phyloP scores from a whole-genome alignment of 1,140 invertebrate species.

The Drosophila sulfurigaster region DNA sequence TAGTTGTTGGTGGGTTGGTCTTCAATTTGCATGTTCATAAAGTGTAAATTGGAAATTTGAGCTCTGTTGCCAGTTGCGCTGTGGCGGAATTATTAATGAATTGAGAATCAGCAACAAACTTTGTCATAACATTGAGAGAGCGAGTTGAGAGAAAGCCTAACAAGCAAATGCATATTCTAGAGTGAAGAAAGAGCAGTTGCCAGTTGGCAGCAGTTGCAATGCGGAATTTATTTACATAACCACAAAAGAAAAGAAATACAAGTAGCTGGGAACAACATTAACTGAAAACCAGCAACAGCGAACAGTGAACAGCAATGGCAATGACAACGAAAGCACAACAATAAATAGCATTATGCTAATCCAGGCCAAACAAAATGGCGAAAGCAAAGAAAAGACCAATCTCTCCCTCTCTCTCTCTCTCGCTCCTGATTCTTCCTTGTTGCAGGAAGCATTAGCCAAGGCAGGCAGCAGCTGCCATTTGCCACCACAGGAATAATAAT shows the following conservation, averaged over 20 bases:
- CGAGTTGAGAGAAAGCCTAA: constrained; percentile 28
- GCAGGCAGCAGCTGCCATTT: constrained; percentile 64
- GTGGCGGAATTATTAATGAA: constrained; percentile 56
- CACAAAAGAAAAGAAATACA: constrained; percentile 55
- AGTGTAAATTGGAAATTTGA: constrained; percentile 62
- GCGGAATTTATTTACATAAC: constrained; percentile 64
- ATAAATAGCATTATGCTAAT: constrained; percentile 83
- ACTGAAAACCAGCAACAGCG: constrained; percentile 55
- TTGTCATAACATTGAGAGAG: constrained; percentile 31
- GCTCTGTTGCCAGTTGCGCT: constrained; percentile 40
- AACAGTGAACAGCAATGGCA: constrained; percentile 34
- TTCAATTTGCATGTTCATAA: constrained; percentile 60
- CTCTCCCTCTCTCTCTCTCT: constrained; percentile 18
- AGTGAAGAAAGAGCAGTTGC: background rate
- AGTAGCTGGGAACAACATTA: constrained; percentile 67
- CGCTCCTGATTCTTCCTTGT: constrained; percentile 13
- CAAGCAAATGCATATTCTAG: constrained; percentile 35
- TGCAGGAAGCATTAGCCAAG: constrained; percentile 53
- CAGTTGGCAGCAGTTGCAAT: constrained; percentile 47
- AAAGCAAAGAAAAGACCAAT: constrained; percentile 67
- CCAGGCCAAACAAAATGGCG: constrained; percentile 74
- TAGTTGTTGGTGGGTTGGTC: constrained; percentile 23
- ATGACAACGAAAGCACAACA: constrained; percentile 74
- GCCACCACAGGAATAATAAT: constrained; percentile 63
- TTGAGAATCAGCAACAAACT: constrained; percentile 55